Evolutionary conservation across 2,113 vertebrate species (phyloP).

Genomic region (Oreochromis spilurus): DNA sequence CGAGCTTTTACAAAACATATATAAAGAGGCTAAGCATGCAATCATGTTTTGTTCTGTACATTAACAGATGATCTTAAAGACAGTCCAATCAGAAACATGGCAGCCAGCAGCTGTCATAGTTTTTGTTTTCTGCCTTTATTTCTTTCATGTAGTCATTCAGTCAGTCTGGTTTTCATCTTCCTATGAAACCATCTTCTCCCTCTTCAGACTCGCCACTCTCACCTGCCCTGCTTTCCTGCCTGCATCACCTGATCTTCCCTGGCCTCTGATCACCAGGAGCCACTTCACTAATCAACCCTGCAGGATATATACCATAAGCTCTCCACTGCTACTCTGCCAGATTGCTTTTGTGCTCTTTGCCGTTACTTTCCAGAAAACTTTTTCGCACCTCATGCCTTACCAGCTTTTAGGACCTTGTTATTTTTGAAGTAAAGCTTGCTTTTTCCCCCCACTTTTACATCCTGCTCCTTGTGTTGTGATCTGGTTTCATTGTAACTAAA

Average conservation of each 20-base stretch:
- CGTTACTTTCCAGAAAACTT: neutral
- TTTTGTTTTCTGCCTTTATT: neutral
- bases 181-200: neutral
- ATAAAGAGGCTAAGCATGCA: neutral
- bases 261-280: neutral
- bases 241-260: neutral
- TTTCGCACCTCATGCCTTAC: neutral
- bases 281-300: neutral
- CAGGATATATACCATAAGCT: neutral
- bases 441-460: fast-evolving
- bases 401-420: neutral
- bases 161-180: neutral
- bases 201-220: neutral
- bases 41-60: neutral
- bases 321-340: neutral
- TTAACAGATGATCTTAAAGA: neutral
- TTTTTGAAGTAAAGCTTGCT: neutral
- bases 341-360: neutral
- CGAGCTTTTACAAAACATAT: neutral
- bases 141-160: neutral
- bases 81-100: neutral
- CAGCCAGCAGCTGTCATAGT: neutral
- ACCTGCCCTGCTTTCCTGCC: neutral
- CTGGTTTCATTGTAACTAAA: neutral
- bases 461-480: neutral